Base-by-base conservation (phyloP, 2,888 invertebrate species). In the Drosophila greeni region DNA sequence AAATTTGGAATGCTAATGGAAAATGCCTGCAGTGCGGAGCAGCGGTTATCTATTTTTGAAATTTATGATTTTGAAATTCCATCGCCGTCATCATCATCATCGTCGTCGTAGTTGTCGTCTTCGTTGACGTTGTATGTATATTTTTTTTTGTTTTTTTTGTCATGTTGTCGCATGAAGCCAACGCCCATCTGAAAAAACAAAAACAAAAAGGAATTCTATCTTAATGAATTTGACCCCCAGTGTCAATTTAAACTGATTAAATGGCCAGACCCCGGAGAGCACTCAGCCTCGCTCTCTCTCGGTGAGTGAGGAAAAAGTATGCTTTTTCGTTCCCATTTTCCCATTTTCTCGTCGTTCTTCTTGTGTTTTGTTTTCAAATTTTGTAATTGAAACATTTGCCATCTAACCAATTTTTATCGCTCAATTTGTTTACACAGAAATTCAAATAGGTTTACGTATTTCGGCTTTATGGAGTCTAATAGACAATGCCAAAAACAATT, bases 241-340 rank as follows among this genome's bases (percentile, higher is more conserved):
- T 85, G 86, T 86, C 86, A 86, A 86, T 86, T 86, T 85, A 86
- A 86, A 82, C 86, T 87, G 86, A 86, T 86, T 87, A 86, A 86
- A 83, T 65, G 67, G 55, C 65, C 82, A 84, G 84, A 76, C 79
- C 57, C 67, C 69, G 5, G 31, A 47, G 58, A 47, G 69, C 67
- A 43, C 67, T 55, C 43, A 55, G 49, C 31, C 59, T 16, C 20
- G 8, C 40, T 33, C 34, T 43, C 16, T 24, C n/a, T 12, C n/a
- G 43, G 11, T 33, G 43, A 36, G 42, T 58, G 34, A 34, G 42
- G 40, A 36, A 47, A 34, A 20, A 24, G 26, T 39, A 16, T 56
- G 36, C 55, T 55, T 29, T 23, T 34, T 11, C 11, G 42, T 54
- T 33, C 26, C 26, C 39, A 45, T 29, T 40, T 9, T 7, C 33